Evolutionary conservation across 2,113 vertebrate species (phyloP).

Genomic region (Heliornis fulica): DNA sequence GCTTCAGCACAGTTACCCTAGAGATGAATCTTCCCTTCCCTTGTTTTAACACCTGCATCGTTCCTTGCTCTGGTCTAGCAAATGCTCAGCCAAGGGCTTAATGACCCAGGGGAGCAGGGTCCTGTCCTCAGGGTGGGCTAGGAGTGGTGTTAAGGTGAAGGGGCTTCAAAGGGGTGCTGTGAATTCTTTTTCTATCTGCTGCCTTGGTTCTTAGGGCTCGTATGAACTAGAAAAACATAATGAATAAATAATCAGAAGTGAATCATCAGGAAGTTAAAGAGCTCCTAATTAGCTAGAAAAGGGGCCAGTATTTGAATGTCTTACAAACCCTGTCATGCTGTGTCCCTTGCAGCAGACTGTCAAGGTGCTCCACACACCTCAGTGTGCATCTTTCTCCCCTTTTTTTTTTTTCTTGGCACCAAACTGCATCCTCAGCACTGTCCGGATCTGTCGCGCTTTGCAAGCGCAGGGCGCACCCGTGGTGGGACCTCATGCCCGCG

Average conservation of each 20-base stretch:
- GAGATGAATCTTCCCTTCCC: background rate
- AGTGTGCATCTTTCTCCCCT: background rate
- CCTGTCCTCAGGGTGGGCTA: background rate
- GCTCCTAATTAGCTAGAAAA: background rate
- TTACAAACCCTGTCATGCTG: background rate
- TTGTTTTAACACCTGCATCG: background rate
- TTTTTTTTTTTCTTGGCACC: background rate
- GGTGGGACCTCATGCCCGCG: fast-evolving
- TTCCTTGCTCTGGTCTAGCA: background rate
- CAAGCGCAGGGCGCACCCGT: fast-evolving
- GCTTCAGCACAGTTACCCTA: background rate
- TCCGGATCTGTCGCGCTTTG: background rate
- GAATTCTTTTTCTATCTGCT: background rate
- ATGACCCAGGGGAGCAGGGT: background rate
- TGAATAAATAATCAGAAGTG: background rate
- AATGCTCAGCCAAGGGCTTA: background rate
- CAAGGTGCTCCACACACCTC: background rate
- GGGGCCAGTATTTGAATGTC: background rate
- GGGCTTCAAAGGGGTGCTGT: background rate
- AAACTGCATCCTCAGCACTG: background rate
- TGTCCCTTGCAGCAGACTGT: background rate
- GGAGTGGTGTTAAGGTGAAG: background rate
- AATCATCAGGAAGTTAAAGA: background rate
- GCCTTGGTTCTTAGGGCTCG: background rate
- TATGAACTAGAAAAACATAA: background rate